phyloP scores from a whole-genome alignment of 2,113 vertebrate genomes.

The Sapayoa aenigma region DNA sequence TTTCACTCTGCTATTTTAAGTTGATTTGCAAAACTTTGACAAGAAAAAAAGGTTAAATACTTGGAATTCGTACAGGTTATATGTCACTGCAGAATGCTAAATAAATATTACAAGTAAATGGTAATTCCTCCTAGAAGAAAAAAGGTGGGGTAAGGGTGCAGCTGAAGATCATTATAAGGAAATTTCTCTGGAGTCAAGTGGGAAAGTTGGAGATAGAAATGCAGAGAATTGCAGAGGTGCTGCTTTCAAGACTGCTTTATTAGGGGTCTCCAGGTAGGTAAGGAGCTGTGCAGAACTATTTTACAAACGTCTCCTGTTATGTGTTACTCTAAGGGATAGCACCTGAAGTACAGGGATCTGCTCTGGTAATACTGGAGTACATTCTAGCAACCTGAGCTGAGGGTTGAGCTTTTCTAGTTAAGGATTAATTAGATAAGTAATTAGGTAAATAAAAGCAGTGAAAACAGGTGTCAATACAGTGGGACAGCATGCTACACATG shows the following conservation, averaged over 20 bases:
- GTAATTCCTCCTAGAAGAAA: not conserved
- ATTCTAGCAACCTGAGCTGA: not conserved
- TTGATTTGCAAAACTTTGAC: slow-evolving; percentile 5
- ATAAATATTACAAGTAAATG: not conserved
- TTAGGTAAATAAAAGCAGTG: not conserved
- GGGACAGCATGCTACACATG: fast-evolving
- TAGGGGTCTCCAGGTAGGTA: not conserved
- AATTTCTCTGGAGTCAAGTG: not conserved
- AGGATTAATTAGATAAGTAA: not conserved
- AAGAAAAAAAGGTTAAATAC: slow-evolving; percentile 29
- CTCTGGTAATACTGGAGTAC: not conserved
- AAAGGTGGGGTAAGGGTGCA: fast-evolving
- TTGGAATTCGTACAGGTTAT: slow-evolving; percentile 29
- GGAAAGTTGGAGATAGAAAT: not conserved
- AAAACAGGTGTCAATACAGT: not conserved
- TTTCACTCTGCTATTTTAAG: slow-evolving; percentile 15
- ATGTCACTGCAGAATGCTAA: not conserved
- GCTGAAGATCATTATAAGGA: not conserved
- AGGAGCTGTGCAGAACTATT: not conserved
- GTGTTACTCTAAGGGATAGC: not conserved
- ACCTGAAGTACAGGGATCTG: not conserved
- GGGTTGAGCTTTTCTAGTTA: not conserved
- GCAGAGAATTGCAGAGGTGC: not conserved
- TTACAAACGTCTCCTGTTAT: not conserved
- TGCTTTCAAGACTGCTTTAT: not conserved